Evolutionary conservation across 23 tunicate genomes (phyloP), one percentile per base, ranked within the genome.

Genomic region (Ascidia mentula): DNA sequence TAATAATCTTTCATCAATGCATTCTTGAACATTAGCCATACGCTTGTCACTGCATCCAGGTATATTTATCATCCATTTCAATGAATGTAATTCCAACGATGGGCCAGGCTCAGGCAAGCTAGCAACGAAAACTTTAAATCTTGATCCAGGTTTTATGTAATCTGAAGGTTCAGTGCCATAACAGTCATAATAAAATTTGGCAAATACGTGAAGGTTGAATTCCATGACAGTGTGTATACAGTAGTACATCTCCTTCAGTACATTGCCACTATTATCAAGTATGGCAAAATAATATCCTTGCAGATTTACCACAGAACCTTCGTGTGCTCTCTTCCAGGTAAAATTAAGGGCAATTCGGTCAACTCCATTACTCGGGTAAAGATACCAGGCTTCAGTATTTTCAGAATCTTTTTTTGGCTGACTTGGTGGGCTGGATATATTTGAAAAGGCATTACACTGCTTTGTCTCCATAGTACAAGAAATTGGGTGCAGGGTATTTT

Each of bases 311-410:
- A 84, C 40, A 7, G 87, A 75, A 9, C 61, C 75, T 53, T 83
- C 85, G 32, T 73, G 59, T 6, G 46, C 65, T 72, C 88, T 81
- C 22, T 42, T 59, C 95, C 95, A 89, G 1, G 95, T 79, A 59
- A 89, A 79, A 40, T 89, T 89, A 18, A 89, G 79, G 17, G 88
- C 95, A 31, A 89, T 38, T 79, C 74, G 60, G 37, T 84, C 72
- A 39, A 42, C 39, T 28, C 26, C 24, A 4, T 26, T 28, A 36
- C 15, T 32, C 32, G 60, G 17, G 24, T 32, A 79, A 26, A 38
- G 38, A 36, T 60, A 79, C 46, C 74, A 79, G 7, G 28, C 65
- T 9, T 28, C 65, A 20, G 65, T 26, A 9, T 53, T 53, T 53
- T 53, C 24, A 53, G 65, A 53, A 1, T 20, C 65, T n/a, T n/a